Evolutionary conservation across 2,113 vertebrate species (phyloP).

Genomic region (Bombycilla garrulus): DNA sequence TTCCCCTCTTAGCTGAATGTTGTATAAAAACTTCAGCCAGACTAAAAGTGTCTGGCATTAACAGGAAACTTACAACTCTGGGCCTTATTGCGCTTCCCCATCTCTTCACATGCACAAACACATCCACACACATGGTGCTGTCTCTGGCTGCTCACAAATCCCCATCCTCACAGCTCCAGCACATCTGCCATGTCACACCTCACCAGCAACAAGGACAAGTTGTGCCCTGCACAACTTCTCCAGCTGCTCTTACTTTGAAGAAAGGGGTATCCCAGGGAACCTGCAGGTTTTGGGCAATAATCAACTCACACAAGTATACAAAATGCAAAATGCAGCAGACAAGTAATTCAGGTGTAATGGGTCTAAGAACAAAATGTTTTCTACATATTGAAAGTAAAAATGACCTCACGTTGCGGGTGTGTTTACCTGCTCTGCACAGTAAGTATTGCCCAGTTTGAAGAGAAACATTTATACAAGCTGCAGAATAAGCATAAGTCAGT

Average conservation of each 20-base stretch:
- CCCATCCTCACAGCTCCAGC: neutral
- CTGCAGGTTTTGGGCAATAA: neutral
- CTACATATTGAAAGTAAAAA: neutral
- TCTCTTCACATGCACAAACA: neutral
- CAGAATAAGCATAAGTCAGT: neutral
- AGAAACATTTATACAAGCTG: neutral
- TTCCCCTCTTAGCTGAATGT: neutral
- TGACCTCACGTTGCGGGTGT: neutral
- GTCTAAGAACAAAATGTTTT: neutral
- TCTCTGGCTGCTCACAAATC: neutral
- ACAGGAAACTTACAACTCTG: neutral
- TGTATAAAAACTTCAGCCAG: neutral
- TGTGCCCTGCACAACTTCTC: neutral
- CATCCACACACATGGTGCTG: fast-evolving
- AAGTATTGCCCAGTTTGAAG: neutral
- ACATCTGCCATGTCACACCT: neutral
- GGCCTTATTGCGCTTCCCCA: neutral
- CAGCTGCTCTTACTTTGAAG: neutral
- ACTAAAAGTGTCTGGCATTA: neutral
- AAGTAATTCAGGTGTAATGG: neutral
- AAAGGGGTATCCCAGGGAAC: neutral
- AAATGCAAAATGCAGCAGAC: neutral
- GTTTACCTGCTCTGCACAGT: neutral
- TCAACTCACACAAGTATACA: neutral
- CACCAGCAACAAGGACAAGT: neutral